A percentile compares a stretch with the other conserved stretches of the same genome.
Conservation (phyloP, 1,140 invertebrate genomes). For the Helicoverpa zea region DNA sequence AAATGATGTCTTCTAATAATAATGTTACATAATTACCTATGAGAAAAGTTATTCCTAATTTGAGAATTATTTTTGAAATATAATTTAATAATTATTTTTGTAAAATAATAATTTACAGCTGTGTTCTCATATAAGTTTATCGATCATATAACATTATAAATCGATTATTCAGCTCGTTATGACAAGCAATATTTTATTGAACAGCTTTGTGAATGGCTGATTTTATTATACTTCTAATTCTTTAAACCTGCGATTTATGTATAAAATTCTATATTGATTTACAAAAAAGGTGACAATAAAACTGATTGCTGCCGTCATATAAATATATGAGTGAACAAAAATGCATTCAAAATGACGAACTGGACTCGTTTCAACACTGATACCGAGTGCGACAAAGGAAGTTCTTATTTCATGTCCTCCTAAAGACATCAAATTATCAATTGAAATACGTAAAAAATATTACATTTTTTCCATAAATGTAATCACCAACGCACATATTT, state of each 20-base stretch:
- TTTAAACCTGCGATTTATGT: conserved; percentile 15
- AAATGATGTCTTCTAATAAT: too few species aligned
- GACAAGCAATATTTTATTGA: conserved; percentile 15
- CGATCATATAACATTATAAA: neutral
- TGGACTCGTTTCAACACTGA: neutral
- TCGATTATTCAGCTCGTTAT: conserved; percentile 26
- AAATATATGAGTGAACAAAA: neutral
- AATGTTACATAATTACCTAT: too few species aligned
- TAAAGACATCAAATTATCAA: too few species aligned
- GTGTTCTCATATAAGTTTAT: too few species aligned
- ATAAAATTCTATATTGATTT: neutral
- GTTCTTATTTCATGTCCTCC: too few species aligned
- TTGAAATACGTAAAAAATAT: too few species aligned
- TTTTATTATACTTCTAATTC: conserved; percentile 22
- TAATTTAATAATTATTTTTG: too few species aligned
- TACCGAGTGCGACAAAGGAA: too few species aligned
- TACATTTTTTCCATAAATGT: too few species aligned
- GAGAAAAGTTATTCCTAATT: too few species aligned
- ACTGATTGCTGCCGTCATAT: neutral
- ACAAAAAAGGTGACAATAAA: neutral
- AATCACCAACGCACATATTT: too few species aligned
- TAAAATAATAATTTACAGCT: neutral
- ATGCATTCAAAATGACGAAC: neutral
- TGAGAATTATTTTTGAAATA: too few species aligned
- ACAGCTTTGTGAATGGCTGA: conserved; percentile 3